Evolutionary conservation across 2,797 vertebrate species (phyloP).

Genomic region (Chaetodon trifasciatus): DNA sequence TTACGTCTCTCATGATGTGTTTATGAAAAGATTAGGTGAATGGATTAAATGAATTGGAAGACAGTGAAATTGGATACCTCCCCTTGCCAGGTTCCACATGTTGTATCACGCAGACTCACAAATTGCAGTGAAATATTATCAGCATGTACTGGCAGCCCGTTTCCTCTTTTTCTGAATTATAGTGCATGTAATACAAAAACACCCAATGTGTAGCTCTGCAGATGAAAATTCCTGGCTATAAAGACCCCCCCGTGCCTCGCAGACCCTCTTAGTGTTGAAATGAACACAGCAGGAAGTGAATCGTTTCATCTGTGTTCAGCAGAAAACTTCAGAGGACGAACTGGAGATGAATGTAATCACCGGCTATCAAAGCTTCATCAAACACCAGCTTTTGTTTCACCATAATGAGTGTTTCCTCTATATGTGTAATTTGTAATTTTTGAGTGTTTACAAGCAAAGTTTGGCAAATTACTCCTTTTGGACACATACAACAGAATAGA

Average conservation of each 20-base stretch:
- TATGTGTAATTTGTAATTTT: conserved; percentile 22
- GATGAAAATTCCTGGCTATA: conserved; percentile 1
- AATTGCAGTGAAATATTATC: conserved; percentile 55
- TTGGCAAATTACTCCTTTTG: conserved; percentile 18
- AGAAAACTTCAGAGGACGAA: conserved; percentile 38
- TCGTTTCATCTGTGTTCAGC: conserved; percentile 48
- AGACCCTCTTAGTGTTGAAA: conserved; percentile 28
- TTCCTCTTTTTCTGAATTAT: conserved; percentile 38
- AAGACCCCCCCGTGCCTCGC: conserved; percentile 7
- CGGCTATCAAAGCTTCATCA: conserved; percentile 31
- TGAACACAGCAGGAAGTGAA: conserved; percentile 41
- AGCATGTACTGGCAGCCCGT: conserved; percentile 24
- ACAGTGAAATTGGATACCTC: conserved; percentile 53
- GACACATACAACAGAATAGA: not conserved
- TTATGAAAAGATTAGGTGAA: conserved; percentile 66
- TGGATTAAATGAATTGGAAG: conserved; percentile 68
- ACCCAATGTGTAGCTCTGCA: conserved; percentile 10
- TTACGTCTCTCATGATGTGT: conserved; percentile 48
- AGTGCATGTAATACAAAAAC: conserved; percentile 15
- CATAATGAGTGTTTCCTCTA: conserved; percentile 8
- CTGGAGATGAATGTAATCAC: conserved; percentile 19
- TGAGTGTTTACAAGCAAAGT: conserved; percentile 8
- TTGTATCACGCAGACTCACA: conserved; percentile 38
- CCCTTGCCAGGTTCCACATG: conserved; percentile 22
- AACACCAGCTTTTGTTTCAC: conserved; percentile 6